Conservation (phyloP, 2,797 vertebrate genomes). For the Threskiornis aethiopicus region DNA sequence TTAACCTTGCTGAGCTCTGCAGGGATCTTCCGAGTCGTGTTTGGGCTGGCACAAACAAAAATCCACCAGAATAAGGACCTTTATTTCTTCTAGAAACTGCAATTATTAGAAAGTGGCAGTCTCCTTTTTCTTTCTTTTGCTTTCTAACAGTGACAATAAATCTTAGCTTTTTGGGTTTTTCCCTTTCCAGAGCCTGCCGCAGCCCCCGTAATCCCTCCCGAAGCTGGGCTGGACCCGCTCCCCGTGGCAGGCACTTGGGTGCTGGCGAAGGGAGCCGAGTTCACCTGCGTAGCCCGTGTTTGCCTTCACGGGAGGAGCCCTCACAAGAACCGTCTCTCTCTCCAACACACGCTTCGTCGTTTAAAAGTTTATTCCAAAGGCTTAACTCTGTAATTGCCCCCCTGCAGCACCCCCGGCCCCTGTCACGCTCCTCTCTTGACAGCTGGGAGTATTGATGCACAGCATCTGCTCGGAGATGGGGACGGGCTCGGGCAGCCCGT, state of each 20-base stretch:
- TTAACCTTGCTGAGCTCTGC: not conserved
- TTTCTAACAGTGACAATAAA: not conserved
- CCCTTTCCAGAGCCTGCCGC: not conserved
- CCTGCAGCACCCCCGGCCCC: not conserved
- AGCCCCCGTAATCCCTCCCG: not conserved
- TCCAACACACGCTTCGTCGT: not conserved
- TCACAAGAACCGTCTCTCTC: not conserved
- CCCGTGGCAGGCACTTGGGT: not conserved
- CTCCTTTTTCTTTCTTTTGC: not conserved
- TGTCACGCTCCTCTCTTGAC: not conserved
- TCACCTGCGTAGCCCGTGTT: not conserved
- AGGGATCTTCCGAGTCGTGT: not conserved
- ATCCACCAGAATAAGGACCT: not conserved
- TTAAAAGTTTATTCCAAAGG: not conserved
- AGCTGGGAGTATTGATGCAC: not conserved
- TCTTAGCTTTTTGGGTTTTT: not conserved
- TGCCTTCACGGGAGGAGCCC: not conserved
- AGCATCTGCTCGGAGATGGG: not conserved
- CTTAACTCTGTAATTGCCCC: not conserved
- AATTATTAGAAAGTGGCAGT: not conserved
- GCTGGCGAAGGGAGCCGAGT: not conserved
- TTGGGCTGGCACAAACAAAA: not conserved
- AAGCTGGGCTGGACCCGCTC: not conserved
- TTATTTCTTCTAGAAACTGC: not conserved
- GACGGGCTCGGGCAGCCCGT: not conserved